Evolutionary conservation across 2,888 invertebrate species (phyloP), one percentile per base, ranked within the genome.

Genomic region (Ochlodes sylvanus): DNA sequence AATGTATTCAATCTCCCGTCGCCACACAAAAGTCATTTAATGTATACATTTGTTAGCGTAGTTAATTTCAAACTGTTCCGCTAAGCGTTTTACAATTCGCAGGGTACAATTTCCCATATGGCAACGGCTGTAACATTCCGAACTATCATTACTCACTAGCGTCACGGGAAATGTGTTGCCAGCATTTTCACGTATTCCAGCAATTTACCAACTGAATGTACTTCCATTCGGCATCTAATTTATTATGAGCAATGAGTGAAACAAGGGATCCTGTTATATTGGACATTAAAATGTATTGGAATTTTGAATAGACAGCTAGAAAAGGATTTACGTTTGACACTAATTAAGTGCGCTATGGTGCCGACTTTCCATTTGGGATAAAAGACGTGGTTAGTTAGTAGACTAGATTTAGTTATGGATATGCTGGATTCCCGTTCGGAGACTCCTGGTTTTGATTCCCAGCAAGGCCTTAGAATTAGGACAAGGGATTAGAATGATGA

Each of bases 141-240:
- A 61, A 61, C 61, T 61, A 61, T 60, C 60, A 60, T 61, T 61
- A 61, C 19, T 61, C 61, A 61, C 47, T 44, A 32, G 15, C 61
- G 61, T 61, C 61, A 2, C 47, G 50, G 61, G 14, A 50, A 50
- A 61, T 50, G 61, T 61, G 61, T 61, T 61, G 50, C 61, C 61
- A 50, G 61, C 50, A 19, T 60, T 61, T 34, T 38, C 50, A 32
- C 50, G 58, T 42, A 61, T 61, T 61, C 50, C 34, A 61, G 50
- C 61, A 50, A 50, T 61, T 50, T 61, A 50, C 61, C 47, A 50
- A 50, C 47, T 50, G 50, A 50, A 21, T 12, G 47, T 61, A 50
- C 47, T 47, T 17, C 56, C 17, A 50, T 50, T 34, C 32, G 54
- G 14, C 10, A 55, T 56, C 17, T 38, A 56, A 56, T 56, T 56